phyloP scores from a whole-genome alignment of 2,888 invertebrate genomes.

The Himalopsyche anomala region DNA sequence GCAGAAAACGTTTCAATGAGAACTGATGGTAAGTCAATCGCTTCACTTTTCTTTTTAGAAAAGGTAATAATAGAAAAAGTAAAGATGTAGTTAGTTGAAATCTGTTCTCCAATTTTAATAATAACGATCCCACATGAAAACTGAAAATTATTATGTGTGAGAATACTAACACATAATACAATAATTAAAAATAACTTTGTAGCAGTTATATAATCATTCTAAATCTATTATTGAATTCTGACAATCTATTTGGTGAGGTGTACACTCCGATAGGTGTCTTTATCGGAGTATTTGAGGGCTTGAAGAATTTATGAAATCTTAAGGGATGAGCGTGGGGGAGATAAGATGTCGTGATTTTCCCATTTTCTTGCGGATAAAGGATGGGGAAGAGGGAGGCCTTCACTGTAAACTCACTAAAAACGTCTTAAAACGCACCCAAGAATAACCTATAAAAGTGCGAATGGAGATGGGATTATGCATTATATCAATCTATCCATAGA shows the following conservation, averaged over 20 bases:
- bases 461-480: conserved; percentile 45
- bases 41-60: no score
- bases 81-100: no score
- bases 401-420: conserved; percentile 52
- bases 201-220: no score
- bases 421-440: conserved; percentile 46
- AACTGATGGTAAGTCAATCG: no score
- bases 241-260: background rate
- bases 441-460: conserved; percentile 54
- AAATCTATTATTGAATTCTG: no score
- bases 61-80: no score
- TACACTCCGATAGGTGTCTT: conserved; percentile 47
- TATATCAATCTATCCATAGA: conserved; percentile 54
- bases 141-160: no score
- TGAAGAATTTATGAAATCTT: conserved; percentile 58
- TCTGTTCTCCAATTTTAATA: no score
- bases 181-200: no score
- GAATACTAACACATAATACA: no score
- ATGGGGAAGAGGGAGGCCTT: conserved; percentile 23
- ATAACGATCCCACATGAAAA: no score
- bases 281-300: conserved; percentile 50
- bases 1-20: no score
- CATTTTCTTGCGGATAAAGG: conserved; percentile 64
- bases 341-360: conserved; percentile 63
- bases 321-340: conserved; percentile 51